phyloP scores from a whole-genome alignment of 2,113 vertebrate genomes.

The Malurus alboscapulatus region DNA sequence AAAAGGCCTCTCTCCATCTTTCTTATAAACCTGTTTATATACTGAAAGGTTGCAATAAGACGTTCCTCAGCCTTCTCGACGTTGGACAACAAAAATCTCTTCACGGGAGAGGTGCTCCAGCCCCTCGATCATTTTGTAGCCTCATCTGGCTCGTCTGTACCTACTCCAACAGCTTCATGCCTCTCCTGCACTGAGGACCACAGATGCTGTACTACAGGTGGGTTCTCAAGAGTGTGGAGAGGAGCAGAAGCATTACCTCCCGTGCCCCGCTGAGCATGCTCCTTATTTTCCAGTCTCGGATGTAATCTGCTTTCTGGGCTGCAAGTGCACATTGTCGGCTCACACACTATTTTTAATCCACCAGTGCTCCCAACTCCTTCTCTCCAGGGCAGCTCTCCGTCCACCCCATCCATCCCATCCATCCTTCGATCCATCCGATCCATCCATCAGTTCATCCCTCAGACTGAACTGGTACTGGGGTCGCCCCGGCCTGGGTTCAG shows the following conservation, averaged over 20 bases:
- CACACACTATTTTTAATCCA: neutral
- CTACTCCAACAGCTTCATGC: neutral
- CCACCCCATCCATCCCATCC: neutral
- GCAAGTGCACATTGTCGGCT: accelerated
- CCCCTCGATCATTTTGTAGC: accelerated
- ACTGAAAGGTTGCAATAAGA: neutral
- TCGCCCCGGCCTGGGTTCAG: neutral
- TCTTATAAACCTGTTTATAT: neutral
- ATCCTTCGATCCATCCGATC: neutral
- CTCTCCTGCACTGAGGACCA: neutral
- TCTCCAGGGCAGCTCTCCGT: neutral
- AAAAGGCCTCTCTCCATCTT: neutral
- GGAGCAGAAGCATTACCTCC: neutral
- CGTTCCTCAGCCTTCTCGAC: neutral
- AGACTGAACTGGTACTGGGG: no score
- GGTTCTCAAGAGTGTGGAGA: accelerated
- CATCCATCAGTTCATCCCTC: neutral
- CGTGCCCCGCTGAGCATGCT: neutral
- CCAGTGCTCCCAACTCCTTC: neutral
- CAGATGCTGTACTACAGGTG: neutral
- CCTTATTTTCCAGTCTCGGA: neutral
- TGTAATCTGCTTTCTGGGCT: neutral
- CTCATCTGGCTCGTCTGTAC: neutral
- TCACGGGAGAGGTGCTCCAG: neutral
- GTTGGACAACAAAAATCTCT: neutral